Percentiles rank a stretch among this genome's conserved stretches.
phyloP scores from a whole-genome alignment of 2,797 vertebrate species.

The Micrastur ruficollis region DNA sequence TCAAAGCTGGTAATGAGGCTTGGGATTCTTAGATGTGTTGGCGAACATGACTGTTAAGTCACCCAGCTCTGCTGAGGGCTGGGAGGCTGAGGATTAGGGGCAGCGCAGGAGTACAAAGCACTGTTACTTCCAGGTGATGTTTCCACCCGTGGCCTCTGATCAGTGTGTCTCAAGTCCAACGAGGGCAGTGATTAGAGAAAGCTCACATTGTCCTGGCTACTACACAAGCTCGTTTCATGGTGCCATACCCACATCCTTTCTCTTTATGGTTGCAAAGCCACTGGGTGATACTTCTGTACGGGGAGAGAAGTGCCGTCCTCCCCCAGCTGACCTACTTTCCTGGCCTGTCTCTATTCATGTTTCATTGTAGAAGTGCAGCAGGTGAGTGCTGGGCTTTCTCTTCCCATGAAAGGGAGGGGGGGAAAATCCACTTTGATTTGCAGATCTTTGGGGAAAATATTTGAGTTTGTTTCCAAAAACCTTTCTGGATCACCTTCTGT shows the following conservation, averaged over 20 bases:
- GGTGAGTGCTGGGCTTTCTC: not conserved
- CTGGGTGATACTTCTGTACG: not conserved
- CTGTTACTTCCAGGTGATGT: not conserved
- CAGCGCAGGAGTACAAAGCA: not conserved
- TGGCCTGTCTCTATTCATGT: not conserved
- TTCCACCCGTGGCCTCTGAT: not conserved
- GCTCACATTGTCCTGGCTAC: not conserved
- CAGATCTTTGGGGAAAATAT: not conserved
- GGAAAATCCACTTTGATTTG: not conserved
- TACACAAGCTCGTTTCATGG: not conserved
- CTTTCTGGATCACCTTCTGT: not conserved
- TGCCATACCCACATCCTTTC: not conserved
- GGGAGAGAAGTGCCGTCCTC: not conserved
- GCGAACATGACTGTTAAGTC: not conserved
- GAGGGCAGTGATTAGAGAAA: not conserved
- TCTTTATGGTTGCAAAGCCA: not conserved
- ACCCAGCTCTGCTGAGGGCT: not conserved
- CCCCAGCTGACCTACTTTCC: not conserved
- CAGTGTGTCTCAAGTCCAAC: not conserved
- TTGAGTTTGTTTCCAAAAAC: fast-evolving
- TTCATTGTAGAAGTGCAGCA: not conserved
- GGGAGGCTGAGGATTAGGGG: not conserved
- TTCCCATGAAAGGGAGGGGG: not conserved
- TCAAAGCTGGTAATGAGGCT: slow-evolving; percentile 16
- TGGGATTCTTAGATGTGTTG: not conserved